These are phyloP conservation scores for Palythoa heliodiscus DNA, from an alignment of 92 coral and sea anemone species.

Conservation along the genomic window DNA sequence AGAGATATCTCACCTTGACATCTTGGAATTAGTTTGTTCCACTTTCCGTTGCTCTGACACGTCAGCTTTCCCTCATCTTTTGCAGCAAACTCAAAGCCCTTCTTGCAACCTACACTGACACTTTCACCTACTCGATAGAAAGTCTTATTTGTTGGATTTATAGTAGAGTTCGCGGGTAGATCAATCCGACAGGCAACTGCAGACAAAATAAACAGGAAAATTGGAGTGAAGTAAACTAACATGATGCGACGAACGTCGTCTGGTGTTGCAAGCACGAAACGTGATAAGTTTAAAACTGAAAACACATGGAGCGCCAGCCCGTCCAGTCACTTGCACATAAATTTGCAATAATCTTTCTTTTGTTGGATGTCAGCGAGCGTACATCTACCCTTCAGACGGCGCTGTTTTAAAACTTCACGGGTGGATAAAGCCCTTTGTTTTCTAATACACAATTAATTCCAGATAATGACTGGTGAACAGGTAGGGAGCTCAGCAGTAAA, in stretches of 20 bases:
- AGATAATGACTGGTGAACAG: constrained; percentile 35
- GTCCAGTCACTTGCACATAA: constrained; percentile 8
- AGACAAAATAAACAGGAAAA: constrained; percentile 36
- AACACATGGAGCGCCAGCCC: background rate
- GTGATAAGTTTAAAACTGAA: background rate
- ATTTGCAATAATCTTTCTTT: constrained; percentile 24
- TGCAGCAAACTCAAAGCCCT: constrained; percentile 51
- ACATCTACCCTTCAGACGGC: constrained; percentile 13
- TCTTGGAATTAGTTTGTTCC: constrained; percentile 67
- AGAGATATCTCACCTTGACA: constrained; percentile 65
- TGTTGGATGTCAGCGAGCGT: constrained; percentile 23
- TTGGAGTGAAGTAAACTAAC: constrained; percentile 17
- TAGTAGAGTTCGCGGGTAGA: constrained; percentile 54
- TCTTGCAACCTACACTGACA: constrained; percentile 57
- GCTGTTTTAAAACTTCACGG: constrained; percentile 28
- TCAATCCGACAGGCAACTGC: constrained; percentile 80
- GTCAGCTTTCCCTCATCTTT: constrained; percentile 65
- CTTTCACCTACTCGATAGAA: constrained; percentile 66
- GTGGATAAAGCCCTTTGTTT: constrained; percentile 35
- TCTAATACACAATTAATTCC: constrained; percentile 32
- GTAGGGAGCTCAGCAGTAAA: background rate
- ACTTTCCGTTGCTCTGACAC: constrained; percentile 59
- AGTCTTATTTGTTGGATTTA: constrained; percentile 42
- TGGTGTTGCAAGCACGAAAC: background rate
- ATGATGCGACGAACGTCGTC: background rate